Evolutionary conservation across 2,113 vertebrate species (phyloP), one percentile per base, ranked within the genome.

Genomic region (Elanoides forficatus): DNA sequence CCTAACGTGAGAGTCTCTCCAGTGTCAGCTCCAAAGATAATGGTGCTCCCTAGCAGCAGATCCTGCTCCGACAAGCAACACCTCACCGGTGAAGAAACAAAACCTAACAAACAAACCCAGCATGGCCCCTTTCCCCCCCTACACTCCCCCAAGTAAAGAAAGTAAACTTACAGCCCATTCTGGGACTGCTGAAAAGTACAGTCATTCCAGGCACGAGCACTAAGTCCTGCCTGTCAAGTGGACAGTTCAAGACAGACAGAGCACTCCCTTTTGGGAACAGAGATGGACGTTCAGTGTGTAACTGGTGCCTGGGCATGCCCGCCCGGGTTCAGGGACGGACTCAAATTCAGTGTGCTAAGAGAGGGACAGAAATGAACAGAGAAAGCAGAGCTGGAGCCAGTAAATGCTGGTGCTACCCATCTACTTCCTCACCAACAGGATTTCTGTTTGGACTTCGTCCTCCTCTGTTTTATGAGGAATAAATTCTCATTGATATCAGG

Each of bases 381-480:
- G 4, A 32, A 42, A 53, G 42, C 42, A 93, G 74, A 73, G 56
- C 17, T 7, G 2, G 56, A 63, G 10, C 5, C 68, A 68, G 59
- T 12, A 12, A 50, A 10, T 9, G 38, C 20, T 12, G 6, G 63
- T 40, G 43, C 36, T 20, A 25, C 70, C 27, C 32, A 38, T 40
- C 48, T 20, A 16, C 68, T 40, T 65, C 32, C 34, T n/a, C 40
- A 40, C 94, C 73, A 97, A 58, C 86, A 93, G 15, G 60, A 76
- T 58, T 92, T 97, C 30, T 95, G 85, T 56, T 97, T 98, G 23
- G 94, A 93, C 55, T 97, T 98, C 47, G 96, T 98, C 72, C 81
- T 98, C 84, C 84, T 96, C 82, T 98, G 98, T 67, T 98, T 98
- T 92, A 98, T 98, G 34, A 98, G 94, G 75, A 98, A 97, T 47